phyloP scores from a whole-genome alignment of 2,113 vertebrate genomes.

The Neopipo cinnamomea region DNA sequence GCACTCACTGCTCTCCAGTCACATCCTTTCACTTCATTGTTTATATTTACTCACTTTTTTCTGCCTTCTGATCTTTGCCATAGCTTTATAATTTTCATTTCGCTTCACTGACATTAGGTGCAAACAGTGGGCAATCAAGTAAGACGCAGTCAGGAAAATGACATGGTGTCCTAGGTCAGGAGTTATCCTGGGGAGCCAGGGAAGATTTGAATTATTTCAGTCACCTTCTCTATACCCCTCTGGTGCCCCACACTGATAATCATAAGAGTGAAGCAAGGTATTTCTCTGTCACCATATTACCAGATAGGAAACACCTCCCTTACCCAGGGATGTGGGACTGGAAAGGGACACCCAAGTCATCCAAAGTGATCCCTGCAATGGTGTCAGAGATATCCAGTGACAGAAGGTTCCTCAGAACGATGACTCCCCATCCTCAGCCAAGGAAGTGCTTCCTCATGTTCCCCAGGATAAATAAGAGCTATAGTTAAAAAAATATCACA shows the following conservation, averaged over 20 bases:
- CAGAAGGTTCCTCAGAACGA: background rate
- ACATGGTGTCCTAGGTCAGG: background rate
- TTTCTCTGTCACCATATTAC: background rate
- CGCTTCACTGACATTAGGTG: background rate
- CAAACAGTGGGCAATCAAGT: background rate
- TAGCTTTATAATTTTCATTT: background rate
- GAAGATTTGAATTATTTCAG: background rate
- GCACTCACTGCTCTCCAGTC: background rate
- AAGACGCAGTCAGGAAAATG: background rate
- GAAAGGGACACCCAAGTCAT: background rate
- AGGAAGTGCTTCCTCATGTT: background rate
- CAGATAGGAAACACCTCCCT: background rate
- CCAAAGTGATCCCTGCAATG: background rate
- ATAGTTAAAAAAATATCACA: background rate
- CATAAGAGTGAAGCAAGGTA: background rate
- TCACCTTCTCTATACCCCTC: background rate
- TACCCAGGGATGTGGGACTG: background rate
- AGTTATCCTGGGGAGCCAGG: background rate
- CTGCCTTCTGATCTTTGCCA: background rate
- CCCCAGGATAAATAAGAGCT: background rate
- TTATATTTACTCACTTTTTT: conserved; percentile 22
- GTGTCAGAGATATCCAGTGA: background rate
- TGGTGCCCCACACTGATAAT: background rate
- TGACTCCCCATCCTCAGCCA: background rate
- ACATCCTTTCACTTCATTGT: conserved; percentile 9